Percentiles rank a stretch among this genome's conserved stretches.
Evolutionary conservation across 2,113 vertebrate genomes (phyloP).

Genomic region (Antigone vipio): DNA sequence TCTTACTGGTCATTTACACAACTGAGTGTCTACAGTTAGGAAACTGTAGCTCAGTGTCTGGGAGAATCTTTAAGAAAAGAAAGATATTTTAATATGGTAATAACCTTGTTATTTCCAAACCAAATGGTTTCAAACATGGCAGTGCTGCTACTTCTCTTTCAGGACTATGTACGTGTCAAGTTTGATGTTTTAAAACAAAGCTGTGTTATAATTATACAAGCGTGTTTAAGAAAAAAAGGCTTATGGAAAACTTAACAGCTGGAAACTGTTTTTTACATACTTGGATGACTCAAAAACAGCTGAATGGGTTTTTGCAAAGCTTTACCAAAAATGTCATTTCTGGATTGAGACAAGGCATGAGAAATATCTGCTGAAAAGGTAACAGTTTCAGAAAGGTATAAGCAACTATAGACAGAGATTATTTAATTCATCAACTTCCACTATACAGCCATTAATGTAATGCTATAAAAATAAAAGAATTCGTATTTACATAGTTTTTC

Average conservation of each 20-base stretch:
- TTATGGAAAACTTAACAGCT: conserved; percentile 81
- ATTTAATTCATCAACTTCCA: conserved; percentile 33
- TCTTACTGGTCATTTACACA: not conserved
- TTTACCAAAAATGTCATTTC: conserved; percentile 70
- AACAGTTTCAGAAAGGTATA: conserved; percentile 36
- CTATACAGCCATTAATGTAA: not conserved
- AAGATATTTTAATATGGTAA: conserved; percentile 36
- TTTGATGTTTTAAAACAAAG: conserved; percentile 81
- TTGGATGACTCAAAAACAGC: conserved; percentile 78
- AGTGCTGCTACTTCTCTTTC: conserved; percentile 61
- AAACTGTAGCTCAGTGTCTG: not conserved
- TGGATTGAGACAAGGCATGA: conserved; percentile 74
- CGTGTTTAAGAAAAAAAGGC: conserved; percentile 69
- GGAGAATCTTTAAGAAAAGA: conserved; percentile 7
- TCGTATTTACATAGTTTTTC: conserved; percentile 28
- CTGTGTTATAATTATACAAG: conserved; percentile 76
- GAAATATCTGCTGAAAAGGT: conserved; percentile 70
- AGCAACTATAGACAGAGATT: conserved; percentile 51
- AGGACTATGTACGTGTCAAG: conserved; percentile 72
- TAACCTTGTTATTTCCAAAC: conserved; percentile 62
- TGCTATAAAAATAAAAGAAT: conserved; percentile 3
- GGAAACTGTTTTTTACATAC: conserved; percentile 78
- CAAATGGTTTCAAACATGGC: conserved; percentile 62
- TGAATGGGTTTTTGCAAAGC: conserved; percentile 63
- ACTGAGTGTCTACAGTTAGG: not conserved